A percentile compares a stretch with the other conserved stretches of the same genome.
These are phyloP conservation scores for Carettochelys insculpta DNA, from an alignment of 2,113 vertebrate species.

Conservation along the genomic window DNA sequence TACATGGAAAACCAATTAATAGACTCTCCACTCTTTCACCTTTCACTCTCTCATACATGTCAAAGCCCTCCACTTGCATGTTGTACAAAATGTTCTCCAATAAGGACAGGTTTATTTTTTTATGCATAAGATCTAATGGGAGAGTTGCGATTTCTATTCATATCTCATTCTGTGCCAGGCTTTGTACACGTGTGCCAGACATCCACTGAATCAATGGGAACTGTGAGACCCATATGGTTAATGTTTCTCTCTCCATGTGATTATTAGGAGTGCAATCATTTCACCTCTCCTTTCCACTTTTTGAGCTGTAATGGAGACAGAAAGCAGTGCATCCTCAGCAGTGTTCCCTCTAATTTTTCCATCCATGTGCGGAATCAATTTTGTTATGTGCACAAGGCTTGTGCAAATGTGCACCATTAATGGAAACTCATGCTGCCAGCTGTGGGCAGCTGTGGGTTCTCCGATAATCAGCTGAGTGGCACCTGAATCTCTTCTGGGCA, in stretches of 20 bases:
- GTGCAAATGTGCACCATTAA: too few relatives aligned
- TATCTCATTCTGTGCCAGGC: background rate
- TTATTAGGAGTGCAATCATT: background rate
- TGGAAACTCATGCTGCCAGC: too few relatives aligned
- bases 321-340: background rate
- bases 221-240: background rate
- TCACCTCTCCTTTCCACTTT: background rate
- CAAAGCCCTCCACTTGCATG: background rate
- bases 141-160: background rate
- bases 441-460: too few relatives aligned
- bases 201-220: background rate
- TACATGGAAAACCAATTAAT: background rate
- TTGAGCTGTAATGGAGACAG: background rate
- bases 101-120: background rate
- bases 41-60: fast-evolving
- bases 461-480: too few relatives aligned
- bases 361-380: too few relatives aligned
- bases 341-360: too few relatives aligned
- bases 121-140: background rate
- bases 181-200: fast-evolving
- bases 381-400: too few relatives aligned
- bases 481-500: too few relatives aligned
- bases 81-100: background rate
- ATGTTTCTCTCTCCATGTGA: background rate
- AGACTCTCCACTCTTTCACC: background rate